Evolutionary conservation across 2,888 invertebrate species (phyloP).

Genomic region (Sthenelais limicola): DNA sequence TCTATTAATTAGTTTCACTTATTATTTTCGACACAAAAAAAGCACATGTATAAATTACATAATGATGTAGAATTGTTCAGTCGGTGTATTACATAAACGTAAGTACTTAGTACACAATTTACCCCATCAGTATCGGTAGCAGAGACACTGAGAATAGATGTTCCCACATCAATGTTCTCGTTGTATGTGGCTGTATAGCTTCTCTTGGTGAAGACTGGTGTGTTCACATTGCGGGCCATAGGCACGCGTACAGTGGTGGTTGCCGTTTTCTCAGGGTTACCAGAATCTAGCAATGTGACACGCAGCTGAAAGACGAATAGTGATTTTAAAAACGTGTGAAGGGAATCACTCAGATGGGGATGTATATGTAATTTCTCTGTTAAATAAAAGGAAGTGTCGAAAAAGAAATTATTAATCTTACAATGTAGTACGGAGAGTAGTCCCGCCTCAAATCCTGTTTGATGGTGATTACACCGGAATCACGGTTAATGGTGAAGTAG

Average conservation of each 20-base stretch:
- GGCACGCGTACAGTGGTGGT: slow-evolving; percentile 62
- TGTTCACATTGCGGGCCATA: slow-evolving; percentile 60
- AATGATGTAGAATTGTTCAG: too few species aligned
- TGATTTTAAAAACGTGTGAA: neutral
- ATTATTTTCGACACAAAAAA: too few species aligned
- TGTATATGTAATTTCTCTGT: neutral
- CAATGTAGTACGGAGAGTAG: slow-evolving; percentile 51
- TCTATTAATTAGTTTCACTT: too few species aligned
- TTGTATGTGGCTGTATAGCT: slow-evolving; percentile 56
- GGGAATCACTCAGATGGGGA: too few species aligned
- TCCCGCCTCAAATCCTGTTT: slow-evolving; percentile 45
- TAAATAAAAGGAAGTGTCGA: neutral
- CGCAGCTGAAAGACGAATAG: slow-evolving; percentile 51
- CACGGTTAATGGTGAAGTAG: slow-evolving; percentile 57
- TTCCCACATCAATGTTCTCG: slow-evolving; percentile 57
- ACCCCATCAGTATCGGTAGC: slow-evolving; percentile 54
- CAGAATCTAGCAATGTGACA: slow-evolving; percentile 57
- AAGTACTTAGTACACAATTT: too few species aligned
- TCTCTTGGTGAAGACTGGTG: slow-evolving; percentile 54
- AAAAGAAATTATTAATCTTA: slow-evolving; percentile 14
- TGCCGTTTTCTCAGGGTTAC: slow-evolving; percentile 57
- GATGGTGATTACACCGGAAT: slow-evolving; percentile 59
- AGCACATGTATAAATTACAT: too few species aligned
- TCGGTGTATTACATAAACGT: too few species aligned
- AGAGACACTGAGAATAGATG: slow-evolving; percentile 54